Evolutionary conservation across 2,888 invertebrate genomes (phyloP), one percentile per base, ranked within the genome.

Genomic region (Ophion ellenae): DNA sequence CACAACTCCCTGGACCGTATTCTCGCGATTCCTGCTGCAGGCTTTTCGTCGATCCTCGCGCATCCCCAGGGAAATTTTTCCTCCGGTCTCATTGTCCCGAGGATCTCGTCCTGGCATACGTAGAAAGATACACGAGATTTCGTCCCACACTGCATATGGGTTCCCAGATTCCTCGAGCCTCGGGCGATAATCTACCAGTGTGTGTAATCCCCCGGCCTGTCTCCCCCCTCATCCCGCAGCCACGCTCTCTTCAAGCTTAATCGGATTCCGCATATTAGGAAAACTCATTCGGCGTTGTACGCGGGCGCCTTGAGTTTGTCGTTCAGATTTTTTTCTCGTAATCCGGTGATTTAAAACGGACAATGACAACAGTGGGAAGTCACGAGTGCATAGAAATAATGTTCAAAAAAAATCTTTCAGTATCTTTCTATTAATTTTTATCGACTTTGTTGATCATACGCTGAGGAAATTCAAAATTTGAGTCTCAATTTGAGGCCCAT

Each of bases 221-320:
- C 71, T 32, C 61, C 24, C 61, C 24, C 32, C 28, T 28, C 11
- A 5, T 28, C 32, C 17, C 70, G 53, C 53, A 40, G 40, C 40
- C 40, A 40, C 40, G 17, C 14, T 47, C 73, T 28, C n/a, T 59
- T 20, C 36, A n/a, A 63, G 73, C 77, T 78, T 83, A 86, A 86
- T 86, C 86, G 83, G 86, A 86, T 86, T 86, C 76, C 81, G 80
- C 82, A 69, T 74, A 86, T 86, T 83, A 86, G 81, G 86, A 71
- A 83, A 86, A 86, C 53, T 85, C 69, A 82, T 83, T 64, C 75
- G 28, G 47, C 70, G 66, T 67, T 59, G 63, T 64, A 40, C 70
- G 59, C 69, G 75, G 61, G 66, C 17, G 53, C 53, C 53, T 53
- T 71, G 70, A 67, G 79, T 73, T 76, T 59, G 75, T 71, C 76